A percentile compares a stretch with the other conserved stretches of the same genome.
These are phyloP conservation scores for Otolemur crassicaudatus DNA, from an alignment of 2,797 vertebrate genomes.

Conservation along the genomic window DNA sequence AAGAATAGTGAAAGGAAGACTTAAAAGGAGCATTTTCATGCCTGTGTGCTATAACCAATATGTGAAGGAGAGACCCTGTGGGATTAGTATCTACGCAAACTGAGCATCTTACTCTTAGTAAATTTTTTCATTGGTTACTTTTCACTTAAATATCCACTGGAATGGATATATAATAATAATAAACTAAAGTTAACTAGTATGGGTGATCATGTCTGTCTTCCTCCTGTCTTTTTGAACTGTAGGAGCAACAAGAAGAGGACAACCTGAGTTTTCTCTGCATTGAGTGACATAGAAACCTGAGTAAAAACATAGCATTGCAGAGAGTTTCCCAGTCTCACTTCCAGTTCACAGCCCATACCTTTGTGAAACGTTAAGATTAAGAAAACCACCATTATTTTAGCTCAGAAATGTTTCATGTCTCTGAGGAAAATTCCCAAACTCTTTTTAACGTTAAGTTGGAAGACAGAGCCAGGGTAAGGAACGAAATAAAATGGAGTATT, in stretches of 20 bases:
- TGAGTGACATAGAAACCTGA: background rate
- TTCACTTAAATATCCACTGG: background rate
- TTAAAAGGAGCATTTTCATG: background rate
- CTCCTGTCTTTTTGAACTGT: background rate
- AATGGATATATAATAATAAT: background rate
- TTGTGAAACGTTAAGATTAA: slow-evolving; percentile 47
- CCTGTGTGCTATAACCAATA: background rate
- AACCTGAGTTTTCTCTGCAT: background rate
- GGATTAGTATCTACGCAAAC: background rate
- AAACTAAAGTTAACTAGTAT: background rate
- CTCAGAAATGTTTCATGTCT: background rate
- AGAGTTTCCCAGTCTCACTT: slow-evolving; percentile 50
- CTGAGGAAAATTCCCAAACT: background rate
- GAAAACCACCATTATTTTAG: background rate
- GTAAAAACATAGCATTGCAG: background rate
- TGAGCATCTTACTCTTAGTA: background rate
- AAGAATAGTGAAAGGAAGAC: background rate
- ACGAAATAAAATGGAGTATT: background rate
- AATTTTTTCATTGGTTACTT: background rate
- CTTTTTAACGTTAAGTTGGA: slow-evolving; percentile 49
- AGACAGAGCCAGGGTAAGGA: background rate
- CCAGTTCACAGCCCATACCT: slow-evolving; percentile 18
- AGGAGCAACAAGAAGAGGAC: background rate
- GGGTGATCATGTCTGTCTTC: background rate
- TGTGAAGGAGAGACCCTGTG: background rate